Evolutionary conservation across 2,797 vertebrate genomes (phyloP).

Genomic region (Gallinago nigripennis): DNA sequence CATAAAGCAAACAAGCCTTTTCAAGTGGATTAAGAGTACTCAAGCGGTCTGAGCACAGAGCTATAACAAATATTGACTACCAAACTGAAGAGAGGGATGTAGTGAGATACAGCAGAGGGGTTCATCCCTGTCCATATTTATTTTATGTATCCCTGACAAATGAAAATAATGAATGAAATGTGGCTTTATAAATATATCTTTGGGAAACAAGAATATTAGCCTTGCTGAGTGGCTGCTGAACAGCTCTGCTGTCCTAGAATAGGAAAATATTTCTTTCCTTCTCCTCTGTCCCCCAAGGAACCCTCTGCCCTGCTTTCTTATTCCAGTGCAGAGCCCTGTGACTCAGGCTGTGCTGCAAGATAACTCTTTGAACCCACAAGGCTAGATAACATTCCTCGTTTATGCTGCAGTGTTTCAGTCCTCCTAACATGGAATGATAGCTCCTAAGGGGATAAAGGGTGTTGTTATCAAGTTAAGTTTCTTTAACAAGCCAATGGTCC

Average conservation of each 20-base stretch:
- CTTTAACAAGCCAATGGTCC: constrained; percentile 42
- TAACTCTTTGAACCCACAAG: constrained; percentile 19
- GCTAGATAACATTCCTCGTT: constrained; percentile 1
- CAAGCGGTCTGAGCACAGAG: constrained; percentile 21
- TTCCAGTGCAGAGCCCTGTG: constrained; percentile 4
- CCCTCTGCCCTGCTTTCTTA: constrained; percentile 1
- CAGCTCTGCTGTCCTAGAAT: background rate
- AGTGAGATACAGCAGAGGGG: background rate
- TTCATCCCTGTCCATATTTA: constrained; percentile 29
- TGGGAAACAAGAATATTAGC: background rate
- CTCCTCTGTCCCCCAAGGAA: background rate
- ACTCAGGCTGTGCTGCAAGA: constrained; percentile 6
- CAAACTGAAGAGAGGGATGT: background rate
- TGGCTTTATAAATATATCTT: background rate
- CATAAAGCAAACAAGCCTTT: constrained; percentile 48
- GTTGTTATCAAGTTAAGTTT: constrained; percentile 48
- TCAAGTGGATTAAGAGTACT: constrained; percentile 43
- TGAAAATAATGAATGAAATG: constrained; percentile 21
- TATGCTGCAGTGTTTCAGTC: background rate
- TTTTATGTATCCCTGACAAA: constrained; percentile 9
- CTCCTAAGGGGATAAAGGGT: constrained; percentile 27
- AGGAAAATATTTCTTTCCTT: background rate
- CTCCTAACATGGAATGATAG: background rate
- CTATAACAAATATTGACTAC: constrained; percentile 55
- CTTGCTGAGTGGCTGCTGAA: background rate